Percentiles rank a stretch among this genome's conserved stretches.
Conservation (phyloP, 2,888 invertebrate genomes). For the Chrysomela aeneicollis region DNA sequence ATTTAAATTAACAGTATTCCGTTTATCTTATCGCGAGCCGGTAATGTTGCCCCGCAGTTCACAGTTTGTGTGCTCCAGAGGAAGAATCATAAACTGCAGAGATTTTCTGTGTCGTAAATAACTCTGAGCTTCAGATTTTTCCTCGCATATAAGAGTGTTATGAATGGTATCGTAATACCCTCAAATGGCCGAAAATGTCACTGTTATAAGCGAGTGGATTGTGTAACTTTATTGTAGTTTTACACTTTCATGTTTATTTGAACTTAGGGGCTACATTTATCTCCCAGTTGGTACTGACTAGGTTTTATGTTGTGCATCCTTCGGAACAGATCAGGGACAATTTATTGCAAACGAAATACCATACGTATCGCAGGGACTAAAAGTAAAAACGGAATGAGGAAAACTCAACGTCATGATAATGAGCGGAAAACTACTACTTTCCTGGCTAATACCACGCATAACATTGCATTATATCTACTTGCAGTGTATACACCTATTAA, state of each 20-base stretch:
- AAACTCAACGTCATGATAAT: no score
- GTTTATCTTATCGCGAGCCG: slow-evolving; percentile 32
- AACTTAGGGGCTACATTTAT: background rate
- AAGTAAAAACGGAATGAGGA: no score
- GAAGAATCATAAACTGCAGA: slow-evolving; percentile 2
- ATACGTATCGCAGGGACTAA: no score
- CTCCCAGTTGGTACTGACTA: background rate
- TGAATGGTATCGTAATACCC: slow-evolving; percentile 5
- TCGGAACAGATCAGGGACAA: background rate
- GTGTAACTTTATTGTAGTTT: slow-evolving; percentile 3
- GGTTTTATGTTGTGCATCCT: background rate
- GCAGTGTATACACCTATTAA: no score
- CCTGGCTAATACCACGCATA: no score
- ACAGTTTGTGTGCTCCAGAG: slow-evolving; percentile 3
- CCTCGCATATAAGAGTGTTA: background rate
- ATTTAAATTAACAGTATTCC: slow-evolving; percentile 37
- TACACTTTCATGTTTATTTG: background rate
- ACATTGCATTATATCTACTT: no score
- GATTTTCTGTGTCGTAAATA: slow-evolving; percentile 1
- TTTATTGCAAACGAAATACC: no score
- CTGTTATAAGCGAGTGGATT: background rate
- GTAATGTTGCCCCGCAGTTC: background rate
- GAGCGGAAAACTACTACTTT: no score
- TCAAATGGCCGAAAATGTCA: background rate
- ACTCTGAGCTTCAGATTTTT: slow-evolving; percentile 3